Base-by-base conservation (phyloP, 2,888 invertebrate genomes). In the Strigamia crassipes region DNA sequence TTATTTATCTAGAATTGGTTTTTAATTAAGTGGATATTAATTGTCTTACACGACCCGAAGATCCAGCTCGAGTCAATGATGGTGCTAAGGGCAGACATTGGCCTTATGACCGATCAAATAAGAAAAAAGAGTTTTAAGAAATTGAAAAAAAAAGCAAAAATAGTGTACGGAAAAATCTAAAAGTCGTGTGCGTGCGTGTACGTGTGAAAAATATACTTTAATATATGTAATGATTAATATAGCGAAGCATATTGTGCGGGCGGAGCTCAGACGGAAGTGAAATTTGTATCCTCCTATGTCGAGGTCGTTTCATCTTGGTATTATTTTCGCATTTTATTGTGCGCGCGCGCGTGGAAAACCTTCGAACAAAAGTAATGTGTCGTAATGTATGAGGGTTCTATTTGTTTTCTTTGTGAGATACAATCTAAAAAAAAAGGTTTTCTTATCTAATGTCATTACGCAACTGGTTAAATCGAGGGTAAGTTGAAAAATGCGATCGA, bases 11-110 rank as follows among this genome's bases (percentile, higher is more conserved):
- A 27, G 6, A 56, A 73, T 73, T 27, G 73, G 73, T 73, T 73
- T 73, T 73, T 73, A 73, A 73, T 73, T 73, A 73, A 27, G 1
- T 4, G 1, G 12, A 31, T n/a, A 12, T 73, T 73, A 73, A 73
- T 73, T 31, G 73, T 73, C 27, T 27, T 73, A 1, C 73, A n/a
- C 31, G 73, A 73, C 73, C 73, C 31, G 73, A 9, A 73, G 6
- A 27, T 31, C 15, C 73, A 27, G 31, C 73, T 18, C 56, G 56
- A 73, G 15, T 27, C 27, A 27, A 73, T 73, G 27, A 27, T 27
- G 13, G 31, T 73, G 73, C 73, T 31, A 73, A 73, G 73, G 73
- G 73, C 73, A 73, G 73, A 73, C 73, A 73, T 73, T 73, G 73
- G 73, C 73, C 73, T 27, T 73, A 31, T 73, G 73, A 73, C 73